Conservation (phyloP, 1,140 invertebrate genomes). For the Hestina assimilis region DNA sequence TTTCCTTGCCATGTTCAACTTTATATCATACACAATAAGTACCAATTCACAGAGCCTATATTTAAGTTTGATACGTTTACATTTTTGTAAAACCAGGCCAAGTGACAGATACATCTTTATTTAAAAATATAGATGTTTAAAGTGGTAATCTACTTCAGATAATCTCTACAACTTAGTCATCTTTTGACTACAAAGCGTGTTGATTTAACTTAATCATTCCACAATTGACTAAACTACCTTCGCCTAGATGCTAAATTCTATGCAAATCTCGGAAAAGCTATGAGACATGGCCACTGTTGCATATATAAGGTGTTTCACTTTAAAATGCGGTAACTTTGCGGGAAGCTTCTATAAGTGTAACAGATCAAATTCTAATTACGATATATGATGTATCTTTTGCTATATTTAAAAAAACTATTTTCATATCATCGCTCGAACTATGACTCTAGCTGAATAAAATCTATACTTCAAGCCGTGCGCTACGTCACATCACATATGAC, state of each 20-base stretch:
- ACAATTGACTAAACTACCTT: slow-evolving; percentile 28
- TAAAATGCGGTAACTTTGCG: no score
- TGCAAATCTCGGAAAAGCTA: slow-evolving; percentile 21
- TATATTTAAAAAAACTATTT: no score
- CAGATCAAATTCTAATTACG: no score
- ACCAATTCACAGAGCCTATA: neutral
- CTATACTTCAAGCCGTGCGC: no score
- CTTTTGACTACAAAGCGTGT: slow-evolving; percentile 12
- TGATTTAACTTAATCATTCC: slow-evolving; percentile 21
- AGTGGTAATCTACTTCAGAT: slow-evolving; percentile 19
- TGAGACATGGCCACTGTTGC: slow-evolving; percentile 13
- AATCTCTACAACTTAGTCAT: slow-evolving; percentile 9
- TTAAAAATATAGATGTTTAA: slow-evolving; percentile 11
- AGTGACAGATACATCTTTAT: slow-evolving; percentile 31
- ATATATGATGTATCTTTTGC: no score
- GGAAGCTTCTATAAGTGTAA: no score
- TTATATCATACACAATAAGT: slow-evolving; percentile 15
- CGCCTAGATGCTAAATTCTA: slow-evolving; percentile 29
- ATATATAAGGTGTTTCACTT: no score
- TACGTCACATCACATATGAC: no score
- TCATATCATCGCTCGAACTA: no score
- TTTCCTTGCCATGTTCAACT: slow-evolving; percentile 1
- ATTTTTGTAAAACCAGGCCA: slow-evolving; percentile 35
- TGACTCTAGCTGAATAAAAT: no score
- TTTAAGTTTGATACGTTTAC: slow-evolving; percentile 1